Conservation (phyloP, 2,797 vertebrate species). For the Avahi laniger region DNA sequence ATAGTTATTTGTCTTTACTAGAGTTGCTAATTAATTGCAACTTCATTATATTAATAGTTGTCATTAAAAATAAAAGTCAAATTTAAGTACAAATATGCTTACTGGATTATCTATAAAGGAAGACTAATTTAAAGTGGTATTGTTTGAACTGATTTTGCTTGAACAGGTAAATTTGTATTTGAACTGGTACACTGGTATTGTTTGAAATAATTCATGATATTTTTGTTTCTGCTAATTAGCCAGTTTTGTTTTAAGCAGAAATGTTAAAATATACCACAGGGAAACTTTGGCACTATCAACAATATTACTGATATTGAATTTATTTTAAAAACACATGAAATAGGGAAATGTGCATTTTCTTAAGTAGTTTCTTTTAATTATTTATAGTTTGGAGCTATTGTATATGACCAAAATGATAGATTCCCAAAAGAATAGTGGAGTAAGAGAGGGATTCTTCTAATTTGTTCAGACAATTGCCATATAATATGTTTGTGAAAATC, state of each 20-base stretch:
- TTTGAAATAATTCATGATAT: neutral
- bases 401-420: neutral
- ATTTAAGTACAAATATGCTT: neutral
- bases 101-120: neutral
- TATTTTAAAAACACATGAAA: neutral
- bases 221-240: neutral
- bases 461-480: neutral
- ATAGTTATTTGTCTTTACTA: neutral
- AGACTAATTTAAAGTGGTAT: neutral
- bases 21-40: neutral
- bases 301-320: neutral
- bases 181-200: too few species aligned
- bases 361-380: neutral
- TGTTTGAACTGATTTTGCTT: neutral
- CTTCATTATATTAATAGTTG: neutral
- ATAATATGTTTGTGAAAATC: neutral
- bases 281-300: neutral
- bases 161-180: too few species aligned
- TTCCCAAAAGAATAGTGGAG: neutral
- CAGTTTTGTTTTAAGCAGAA: neutral
- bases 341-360: neutral
- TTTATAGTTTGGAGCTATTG: neutral
- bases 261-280: neutral
- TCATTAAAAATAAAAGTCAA: neutral
- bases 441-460: neutral